These are phyloP conservation scores for Blastobasis adustella DNA, from an alignment of 2,888 invertebrate species.

Conservation along the genomic window DNA sequence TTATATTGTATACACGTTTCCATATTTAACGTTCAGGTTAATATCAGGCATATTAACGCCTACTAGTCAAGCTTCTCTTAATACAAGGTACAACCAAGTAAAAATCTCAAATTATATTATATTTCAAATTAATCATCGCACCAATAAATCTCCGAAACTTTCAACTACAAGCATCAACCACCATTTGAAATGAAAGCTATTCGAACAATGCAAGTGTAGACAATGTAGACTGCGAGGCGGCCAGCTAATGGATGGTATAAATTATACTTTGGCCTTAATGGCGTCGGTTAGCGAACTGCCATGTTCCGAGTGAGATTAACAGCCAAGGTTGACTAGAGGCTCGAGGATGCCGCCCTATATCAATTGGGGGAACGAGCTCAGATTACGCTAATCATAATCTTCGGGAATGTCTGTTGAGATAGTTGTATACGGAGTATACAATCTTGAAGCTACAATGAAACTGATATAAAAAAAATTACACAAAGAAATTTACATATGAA, in stretches of 20 bases:
- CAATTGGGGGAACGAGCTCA: too few species aligned
- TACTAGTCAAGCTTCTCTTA: neutral
- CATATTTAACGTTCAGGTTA: neutral
- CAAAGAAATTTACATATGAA: too few species aligned
- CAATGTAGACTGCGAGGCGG: neutral
- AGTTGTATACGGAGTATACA: too few species aligned
- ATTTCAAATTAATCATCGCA: neutral
- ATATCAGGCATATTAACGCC: neutral
- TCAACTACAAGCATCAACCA: neutral
- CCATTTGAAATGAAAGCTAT: neutral
- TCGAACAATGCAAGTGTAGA: conserved; percentile 2
- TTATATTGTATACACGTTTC: too few species aligned
- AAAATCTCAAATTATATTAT: neutral
- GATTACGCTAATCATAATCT: too few species aligned
- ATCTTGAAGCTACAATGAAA: too few species aligned
- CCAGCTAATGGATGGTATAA: conserved; percentile 6
- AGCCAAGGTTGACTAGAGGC: too few species aligned
- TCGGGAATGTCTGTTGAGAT: too few species aligned
- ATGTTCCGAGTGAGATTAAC: neutral
- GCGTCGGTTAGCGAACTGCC: neutral
- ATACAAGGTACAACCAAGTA: neutral
- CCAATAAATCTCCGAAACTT: neutral
- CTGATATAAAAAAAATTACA: too few species aligned
- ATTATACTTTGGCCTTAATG: conserved; percentile 5
- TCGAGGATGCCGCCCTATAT: too few species aligned